Evolutionary conservation across 2,797 vertebrate genomes (phyloP), one percentile per base, ranked within the genome.

Genomic region (Bryconaethiops microstoma): DNA sequence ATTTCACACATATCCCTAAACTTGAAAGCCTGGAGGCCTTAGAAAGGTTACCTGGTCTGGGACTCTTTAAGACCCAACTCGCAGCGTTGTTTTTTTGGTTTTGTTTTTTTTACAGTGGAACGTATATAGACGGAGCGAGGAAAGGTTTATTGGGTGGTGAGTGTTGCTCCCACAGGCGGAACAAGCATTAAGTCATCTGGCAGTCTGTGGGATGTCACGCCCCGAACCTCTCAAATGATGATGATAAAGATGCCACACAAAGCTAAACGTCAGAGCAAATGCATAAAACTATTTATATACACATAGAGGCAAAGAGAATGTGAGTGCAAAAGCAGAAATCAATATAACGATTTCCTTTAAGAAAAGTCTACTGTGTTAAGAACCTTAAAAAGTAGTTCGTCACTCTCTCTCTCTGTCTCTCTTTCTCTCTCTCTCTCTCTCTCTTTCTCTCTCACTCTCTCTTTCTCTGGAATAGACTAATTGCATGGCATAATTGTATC

Each of bases 111-210:
- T 76, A 72, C 35, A 76, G 52, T 59, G 25, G 68, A 39, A 35
- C 12, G 13, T 63, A 63, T 63, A 65, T 78, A 77, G 40, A 76
- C 29, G 48, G 39, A 69, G 57, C 13, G 54, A 54, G 75, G 42
- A 19, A 65, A 60, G 54, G 74, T 85, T 82, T 84, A 80, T 62
- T 21, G 59, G 57, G 77, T 83, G 73, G 63, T 74, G 55, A 57
- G 21, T 69, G 70, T 59, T 64, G 74, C 54, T 13, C 55, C 52
- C 65, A 86, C 35, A 57, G 55, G 65, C 59, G 62, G 12, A 75
- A 75, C 65, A 72, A 39, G 39, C 7, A 69, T 69, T 45, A 60
- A 74, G 42, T n/a, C 77, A 77, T 80, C 77, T 78, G 82, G 74
- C 83, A 35, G 50, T 59, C 71, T 75, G 67, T 60, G 45, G 77